Conservation (phyloP, 2,113 vertebrate species). For the Suricata suricatta region DNA sequence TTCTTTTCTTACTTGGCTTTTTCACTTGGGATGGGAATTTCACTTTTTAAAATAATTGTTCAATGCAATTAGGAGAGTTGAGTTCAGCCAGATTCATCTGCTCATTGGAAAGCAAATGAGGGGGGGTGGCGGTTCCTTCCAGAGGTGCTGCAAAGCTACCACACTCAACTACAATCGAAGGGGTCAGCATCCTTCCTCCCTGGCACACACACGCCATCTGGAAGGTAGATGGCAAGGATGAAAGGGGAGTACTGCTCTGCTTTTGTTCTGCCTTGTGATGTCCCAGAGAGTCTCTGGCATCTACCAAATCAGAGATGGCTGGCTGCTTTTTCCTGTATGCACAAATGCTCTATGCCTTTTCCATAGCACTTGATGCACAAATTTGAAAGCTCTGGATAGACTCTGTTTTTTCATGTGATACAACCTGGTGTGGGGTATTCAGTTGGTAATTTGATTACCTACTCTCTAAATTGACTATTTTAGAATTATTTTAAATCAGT, state of each 20-base stretch:
- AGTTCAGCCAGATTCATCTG: not conserved
- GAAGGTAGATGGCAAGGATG: not conserved
- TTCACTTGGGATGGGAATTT: constrained; percentile 4
- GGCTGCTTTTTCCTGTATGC: not conserved
- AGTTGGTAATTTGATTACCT: not conserved
- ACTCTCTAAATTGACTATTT: not conserved
- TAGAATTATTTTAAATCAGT: not conserved
- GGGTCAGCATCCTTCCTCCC: not conserved
- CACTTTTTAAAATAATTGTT: constrained; percentile 12
- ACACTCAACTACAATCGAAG: not conserved
- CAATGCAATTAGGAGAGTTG: not conserved
- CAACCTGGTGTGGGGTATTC: not conserved
- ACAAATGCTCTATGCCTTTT: not conserved
- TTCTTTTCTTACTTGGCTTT: constrained; percentile 31
- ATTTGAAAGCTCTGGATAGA: not conserved
- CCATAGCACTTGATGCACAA: not conserved
- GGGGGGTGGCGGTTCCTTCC: not conserved
- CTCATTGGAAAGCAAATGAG: not conserved
- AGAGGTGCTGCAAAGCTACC: not conserved
- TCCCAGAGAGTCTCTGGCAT: not conserved
- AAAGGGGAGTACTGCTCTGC: fast-evolving
- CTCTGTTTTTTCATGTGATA: not conserved
- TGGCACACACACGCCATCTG: fast-evolving
- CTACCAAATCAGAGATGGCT: not conserved
- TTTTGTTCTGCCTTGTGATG: not conserved